Evolutionary conservation across 30 jellyfish, hydroid and myxozoan species (phyloP).

Genomic region (Hydractinia symbiolongicarpus): DNA sequence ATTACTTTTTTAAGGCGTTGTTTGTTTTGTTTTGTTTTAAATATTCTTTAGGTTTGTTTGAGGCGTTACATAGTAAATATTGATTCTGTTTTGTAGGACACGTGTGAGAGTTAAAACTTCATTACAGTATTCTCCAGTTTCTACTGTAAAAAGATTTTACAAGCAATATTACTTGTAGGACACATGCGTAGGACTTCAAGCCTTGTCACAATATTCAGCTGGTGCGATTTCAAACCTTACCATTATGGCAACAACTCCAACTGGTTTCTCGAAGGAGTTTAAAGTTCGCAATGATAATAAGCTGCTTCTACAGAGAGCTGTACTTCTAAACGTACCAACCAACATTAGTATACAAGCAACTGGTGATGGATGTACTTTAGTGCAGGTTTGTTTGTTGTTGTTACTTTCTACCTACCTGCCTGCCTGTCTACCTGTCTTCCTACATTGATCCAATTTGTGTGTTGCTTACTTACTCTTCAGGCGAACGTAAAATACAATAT

Average conservation of each 20-base stretch:
- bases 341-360: conserved; percentile 30
- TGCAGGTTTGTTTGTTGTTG: conserved; percentile 15
- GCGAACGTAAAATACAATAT: conserved; percentile 7
- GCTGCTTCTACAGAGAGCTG: conserved; percentile 16
- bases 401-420: not conserved
- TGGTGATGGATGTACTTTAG: conserved; percentile 36
- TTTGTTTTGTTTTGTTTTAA: not conserved
- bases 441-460: not conserved
- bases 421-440: not conserved
- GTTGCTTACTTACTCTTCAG: not conserved
- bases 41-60: not conserved
- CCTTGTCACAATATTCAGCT: conserved; percentile 21
- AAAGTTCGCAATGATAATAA: conserved; percentile 3
- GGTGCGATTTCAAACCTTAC: not conserved
- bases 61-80: not conserved
- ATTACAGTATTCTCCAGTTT: too few species aligned
- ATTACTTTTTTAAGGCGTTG: not conserved
- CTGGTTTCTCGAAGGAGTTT: not conserved
- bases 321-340: not conserved
- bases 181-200: conserved; percentile 31
- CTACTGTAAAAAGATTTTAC: too few species aligned
- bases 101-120: too few species aligned
- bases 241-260: not conserved
- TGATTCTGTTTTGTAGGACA: not conserved
- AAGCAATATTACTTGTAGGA: conserved; percentile 4